Percentiles rank a stretch among this genome's conserved stretches.
Evolutionary conservation across 2,113 vertebrate genomes (phyloP).

Genomic region (Phrynocephalus versicolor): DNA sequence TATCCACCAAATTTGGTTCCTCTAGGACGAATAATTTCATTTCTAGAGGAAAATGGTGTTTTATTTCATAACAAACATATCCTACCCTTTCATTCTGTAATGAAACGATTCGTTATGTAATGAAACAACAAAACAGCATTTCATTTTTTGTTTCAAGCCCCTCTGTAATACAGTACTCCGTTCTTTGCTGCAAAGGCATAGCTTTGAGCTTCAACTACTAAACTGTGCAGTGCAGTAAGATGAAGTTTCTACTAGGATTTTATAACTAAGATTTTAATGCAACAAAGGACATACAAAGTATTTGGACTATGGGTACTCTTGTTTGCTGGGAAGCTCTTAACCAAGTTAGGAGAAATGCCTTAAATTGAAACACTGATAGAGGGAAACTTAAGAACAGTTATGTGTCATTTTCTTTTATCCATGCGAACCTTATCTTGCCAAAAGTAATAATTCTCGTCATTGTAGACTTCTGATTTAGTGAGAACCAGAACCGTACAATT

Average conservation of each 20-base stretch:
- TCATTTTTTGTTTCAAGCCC: too few relatives aligned
- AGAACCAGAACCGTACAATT: not conserved
- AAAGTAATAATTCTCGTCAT: not conserved
- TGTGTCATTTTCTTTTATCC: not conserved
- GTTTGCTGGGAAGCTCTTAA: not conserved
- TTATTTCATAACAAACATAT: too few relatives aligned
- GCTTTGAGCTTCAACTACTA: not conserved
- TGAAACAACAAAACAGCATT: too few relatives aligned
- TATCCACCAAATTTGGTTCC: too few relatives aligned
- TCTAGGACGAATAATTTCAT: too few relatives aligned
- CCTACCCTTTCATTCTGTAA: not conserved
- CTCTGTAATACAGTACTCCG: too few relatives aligned
- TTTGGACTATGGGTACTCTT: not conserved
- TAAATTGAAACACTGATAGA: not conserved
- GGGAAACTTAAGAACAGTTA: not conserved
- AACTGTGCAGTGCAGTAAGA: not conserved
- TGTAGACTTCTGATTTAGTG: not conserved
- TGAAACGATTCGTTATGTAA: too few relatives aligned
- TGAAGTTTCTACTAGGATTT: not conserved
- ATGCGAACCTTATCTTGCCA: not conserved
- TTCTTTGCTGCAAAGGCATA: not conserved
- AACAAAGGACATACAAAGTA: not conserved
- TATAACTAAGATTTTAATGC: not conserved
- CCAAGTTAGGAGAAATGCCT: not conserved
- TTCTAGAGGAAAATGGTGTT: too few relatives aligned